Evolutionary conservation across 2,113 vertebrate species (phyloP).

Genomic region (Epinephelus moara): DNA sequence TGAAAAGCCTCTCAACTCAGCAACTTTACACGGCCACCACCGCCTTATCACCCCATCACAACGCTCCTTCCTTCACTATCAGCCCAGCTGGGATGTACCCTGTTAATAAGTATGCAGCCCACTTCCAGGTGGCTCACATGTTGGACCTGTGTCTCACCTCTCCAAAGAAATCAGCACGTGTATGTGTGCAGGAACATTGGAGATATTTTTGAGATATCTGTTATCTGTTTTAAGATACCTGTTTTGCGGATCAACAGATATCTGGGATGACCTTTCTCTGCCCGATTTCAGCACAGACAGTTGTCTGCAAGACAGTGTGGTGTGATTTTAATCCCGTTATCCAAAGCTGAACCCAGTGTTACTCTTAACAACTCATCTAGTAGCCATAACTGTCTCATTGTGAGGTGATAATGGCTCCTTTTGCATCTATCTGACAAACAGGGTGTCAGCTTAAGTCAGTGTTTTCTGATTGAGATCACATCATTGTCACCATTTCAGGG

Average conservation of each 20-base stretch:
- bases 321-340: slow-evolving; percentile 3
- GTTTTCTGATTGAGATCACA: background rate
- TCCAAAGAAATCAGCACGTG: background rate
- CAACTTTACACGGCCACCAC: background rate
- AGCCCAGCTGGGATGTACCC: background rate
- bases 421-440: slow-evolving; percentile 10
- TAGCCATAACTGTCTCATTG: background rate
- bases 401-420: slow-evolving; percentile 7
- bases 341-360: background rate
- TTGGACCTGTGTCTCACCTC: slow-evolving; percentile 24
- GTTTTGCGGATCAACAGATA: background rate
- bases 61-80: background rate
- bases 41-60: background rate
- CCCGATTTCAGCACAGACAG: background rate
- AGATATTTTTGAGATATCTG: background rate
- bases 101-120: slow-evolving; percentile 38
- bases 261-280: background rate
- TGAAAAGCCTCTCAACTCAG: background rate
- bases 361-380: slow-evolving; percentile 4
- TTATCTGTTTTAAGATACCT: slow-evolving; percentile 14
- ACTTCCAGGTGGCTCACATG: background rate
- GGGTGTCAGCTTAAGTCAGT: background rate
- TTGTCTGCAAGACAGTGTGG: background rate
- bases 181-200: fast-evolving
- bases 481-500: background rate